Conservation (phyloP, 2,888 invertebrate genomes). For the Drosophila sordidapex region DNA sequence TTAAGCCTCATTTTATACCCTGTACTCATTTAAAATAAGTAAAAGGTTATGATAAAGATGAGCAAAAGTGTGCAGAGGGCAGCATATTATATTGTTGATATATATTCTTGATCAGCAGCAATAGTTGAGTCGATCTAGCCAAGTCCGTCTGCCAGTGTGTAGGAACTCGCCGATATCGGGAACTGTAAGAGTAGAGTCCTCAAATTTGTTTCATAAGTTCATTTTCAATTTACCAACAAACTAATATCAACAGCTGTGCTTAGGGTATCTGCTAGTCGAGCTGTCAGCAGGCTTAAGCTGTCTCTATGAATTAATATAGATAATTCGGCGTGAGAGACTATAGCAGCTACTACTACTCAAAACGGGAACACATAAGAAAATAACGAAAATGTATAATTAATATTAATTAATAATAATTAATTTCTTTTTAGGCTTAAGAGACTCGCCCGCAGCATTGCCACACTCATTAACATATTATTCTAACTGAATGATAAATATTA, state of each 20-base stretch:
- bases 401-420: not conserved
- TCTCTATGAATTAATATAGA: not conserved
- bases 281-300: not conserved
- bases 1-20: slow-evolving; percentile 51
- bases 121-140: not conserved
- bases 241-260: not conserved
- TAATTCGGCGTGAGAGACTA: not conserved
- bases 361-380: not conserved
- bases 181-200: too few species aligned
- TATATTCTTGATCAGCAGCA: not conserved
- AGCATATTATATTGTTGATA: not conserved
- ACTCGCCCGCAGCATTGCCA: not conserved
- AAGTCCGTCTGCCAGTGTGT: not conserved
- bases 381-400: not conserved
- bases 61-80: accelerated
- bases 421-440: not conserved
- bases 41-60: not conserved
- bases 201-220: too few species aligned
- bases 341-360: not conserved
- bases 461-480: not conserved
- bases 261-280: not conserved
- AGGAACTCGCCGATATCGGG: not conserved
- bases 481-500: not conserved
- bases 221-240: not conserved
- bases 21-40: not conserved